Evolutionary conservation across 2,888 invertebrate species (phyloP), one percentile per base, ranked within the genome.

Genomic region (Ophion obscuratus): DNA sequence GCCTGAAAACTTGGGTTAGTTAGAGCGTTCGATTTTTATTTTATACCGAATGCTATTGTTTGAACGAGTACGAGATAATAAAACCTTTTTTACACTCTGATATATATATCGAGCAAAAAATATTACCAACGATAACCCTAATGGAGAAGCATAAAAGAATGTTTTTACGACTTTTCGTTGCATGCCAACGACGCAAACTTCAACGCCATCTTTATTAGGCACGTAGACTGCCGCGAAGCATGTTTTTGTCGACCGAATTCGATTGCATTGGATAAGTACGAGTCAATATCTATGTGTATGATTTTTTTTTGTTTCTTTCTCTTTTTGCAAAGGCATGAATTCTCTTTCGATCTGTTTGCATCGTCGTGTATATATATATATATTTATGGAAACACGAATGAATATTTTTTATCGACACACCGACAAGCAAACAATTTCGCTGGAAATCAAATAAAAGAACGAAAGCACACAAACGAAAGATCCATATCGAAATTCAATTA

Each of bases 251-350:
- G 53, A 17, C 11, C 53, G 17, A 40, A 40, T 40, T 40, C 53
- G 11, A 53, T 53, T 53, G 53, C 53, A 53, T 53, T 17, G 66
- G 66, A 36, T 17, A 66, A 27, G 27, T 31, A 66, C 27, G 66
- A 17, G 36, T 66, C 66, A 27, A 53, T 53, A 53, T 53, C 53
- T 53, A 5, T 53, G 53, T 24, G 27, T 27, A 62, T 62, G 9
- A n/a, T 62, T 62, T 62, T 24, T 62, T 62, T 53, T 17, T 44
- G 44, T 17, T 40, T 24, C 67, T 67, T 75, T 64, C 68, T 66
- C 5, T 36, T 62, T 31, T 74, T 71, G 53, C 20, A 64, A 80
- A 44, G 31, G 84, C 84, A 84, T 84, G 84, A 57, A 75, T 11
- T 40, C 24, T 75, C 53, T 68, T 36, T 70, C 5, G 53, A 17